Conservation (phyloP, 2,113 vertebrate species). For the Gymnogyps californianus region DNA sequence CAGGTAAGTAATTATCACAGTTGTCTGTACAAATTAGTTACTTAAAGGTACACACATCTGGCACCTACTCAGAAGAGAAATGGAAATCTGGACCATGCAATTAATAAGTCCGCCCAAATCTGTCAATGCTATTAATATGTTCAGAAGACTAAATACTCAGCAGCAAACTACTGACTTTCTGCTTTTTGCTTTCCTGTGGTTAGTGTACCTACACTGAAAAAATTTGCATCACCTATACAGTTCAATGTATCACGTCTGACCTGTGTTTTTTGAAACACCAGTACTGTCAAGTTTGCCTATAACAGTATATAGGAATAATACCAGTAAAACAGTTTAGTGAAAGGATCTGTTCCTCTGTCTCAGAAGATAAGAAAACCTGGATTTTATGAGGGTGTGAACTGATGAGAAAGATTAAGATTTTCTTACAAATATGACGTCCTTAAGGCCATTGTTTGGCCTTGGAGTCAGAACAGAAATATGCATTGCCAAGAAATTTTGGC, state of each 20-base stretch:
- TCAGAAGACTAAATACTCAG: not conserved
- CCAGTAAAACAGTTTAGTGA: not conserved
- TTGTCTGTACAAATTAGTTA: not conserved
- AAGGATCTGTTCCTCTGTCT: not conserved
- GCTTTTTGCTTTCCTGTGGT: not conserved
- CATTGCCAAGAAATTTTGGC: not conserved
- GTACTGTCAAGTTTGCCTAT: not conserved
- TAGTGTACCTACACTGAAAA: not conserved
- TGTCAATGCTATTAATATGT: not conserved
- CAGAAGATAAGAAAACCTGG: not conserved
- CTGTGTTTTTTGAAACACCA: not conserved
- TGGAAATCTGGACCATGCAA: not conserved
- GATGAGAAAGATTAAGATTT: not conserved
- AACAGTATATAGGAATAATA: not conserved
- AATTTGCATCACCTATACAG: not conserved
- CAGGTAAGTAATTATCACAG: not conserved
- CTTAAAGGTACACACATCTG: not conserved
- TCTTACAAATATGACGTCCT: not conserved
- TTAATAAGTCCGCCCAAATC: not conserved
- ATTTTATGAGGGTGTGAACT: not conserved
- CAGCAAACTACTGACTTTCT: not conserved
- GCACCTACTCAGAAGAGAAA: not conserved
- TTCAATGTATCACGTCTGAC: not conserved
- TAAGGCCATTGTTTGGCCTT: not conserved
- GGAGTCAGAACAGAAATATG: not conserved